Percentiles rank a stretch among this genome's conserved stretches.
Evolutionary conservation across 2,888 invertebrate species (phyloP).

Genomic region (Tribolium freemani): DNA sequence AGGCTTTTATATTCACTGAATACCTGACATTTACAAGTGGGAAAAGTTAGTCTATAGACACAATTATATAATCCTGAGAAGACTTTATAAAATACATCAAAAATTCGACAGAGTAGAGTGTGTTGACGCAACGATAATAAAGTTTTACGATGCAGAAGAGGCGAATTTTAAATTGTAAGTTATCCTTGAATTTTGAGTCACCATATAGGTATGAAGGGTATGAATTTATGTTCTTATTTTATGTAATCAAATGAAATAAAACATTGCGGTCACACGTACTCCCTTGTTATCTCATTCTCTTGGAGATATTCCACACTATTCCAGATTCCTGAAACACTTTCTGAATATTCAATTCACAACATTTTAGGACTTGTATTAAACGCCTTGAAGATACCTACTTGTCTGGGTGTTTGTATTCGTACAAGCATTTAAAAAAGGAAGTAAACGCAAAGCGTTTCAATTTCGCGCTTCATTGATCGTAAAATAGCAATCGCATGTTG

Average conservation of each 20-base stretch:
- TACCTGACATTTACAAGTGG: not conserved
- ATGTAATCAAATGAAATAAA: not conserved
- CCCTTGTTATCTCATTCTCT: not conserved
- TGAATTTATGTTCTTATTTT: not conserved
- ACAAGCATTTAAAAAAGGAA: constrained; percentile 3
- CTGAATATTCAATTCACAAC: constrained; percentile 21
- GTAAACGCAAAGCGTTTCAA: constrained; percentile 20
- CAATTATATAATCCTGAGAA: not conserved
- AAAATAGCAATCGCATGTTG: constrained; percentile 14
- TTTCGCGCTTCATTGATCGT: constrained; percentile 24
- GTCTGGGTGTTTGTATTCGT: constrained; percentile 16
- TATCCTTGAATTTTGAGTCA: not conserved
- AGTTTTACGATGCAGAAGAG: not conserved
- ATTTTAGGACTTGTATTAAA: constrained; percentile 24
- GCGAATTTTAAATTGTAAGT: not conserved
- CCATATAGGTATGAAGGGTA: not conserved
- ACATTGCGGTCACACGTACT: too few relatives aligned
- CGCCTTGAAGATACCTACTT: not conserved
- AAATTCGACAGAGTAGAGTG: not conserved
- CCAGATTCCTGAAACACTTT: constrained; percentile 20
- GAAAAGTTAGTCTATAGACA: not conserved
- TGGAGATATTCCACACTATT: not conserved
- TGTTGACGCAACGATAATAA: not conserved
- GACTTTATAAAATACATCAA: not conserved
- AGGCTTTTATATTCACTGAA: not conserved